These are phyloP conservation scores for Tillus elongatus DNA, from an alignment of 2,888 invertebrate genomes.

Conservation along the genomic window DNA sequence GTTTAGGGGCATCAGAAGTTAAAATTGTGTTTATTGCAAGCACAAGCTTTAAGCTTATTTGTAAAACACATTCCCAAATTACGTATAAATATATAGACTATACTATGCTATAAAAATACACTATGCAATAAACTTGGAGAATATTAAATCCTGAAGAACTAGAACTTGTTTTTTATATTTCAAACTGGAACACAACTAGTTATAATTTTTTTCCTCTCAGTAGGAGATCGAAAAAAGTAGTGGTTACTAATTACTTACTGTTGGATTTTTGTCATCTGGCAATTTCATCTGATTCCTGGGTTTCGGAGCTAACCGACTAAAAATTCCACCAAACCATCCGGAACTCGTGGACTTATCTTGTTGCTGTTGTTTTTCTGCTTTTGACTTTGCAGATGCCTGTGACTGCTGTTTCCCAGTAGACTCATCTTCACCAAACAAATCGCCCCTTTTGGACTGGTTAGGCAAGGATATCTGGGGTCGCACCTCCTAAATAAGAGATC, in stretches of 20 bases:
- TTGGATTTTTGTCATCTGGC: conserved; percentile 88
- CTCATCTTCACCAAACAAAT: conserved; percentile 13
- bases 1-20: too few relatives aligned
- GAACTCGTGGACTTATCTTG: conserved; percentile 30
- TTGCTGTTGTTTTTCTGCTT: conserved; percentile 9
- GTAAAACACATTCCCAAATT: too few relatives aligned
- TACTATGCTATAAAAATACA: too few relatives aligned
- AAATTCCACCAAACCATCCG: conserved; percentile 82
- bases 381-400: conserved; percentile 22
- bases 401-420: conserved; percentile 18
- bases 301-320: conserved; percentile 71
- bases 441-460: conserved; percentile 42
- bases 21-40: too few relatives aligned
- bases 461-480: conserved; percentile 51
- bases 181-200: too few relatives aligned
- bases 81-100: too few relatives aligned
- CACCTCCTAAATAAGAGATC: too few relatives aligned
- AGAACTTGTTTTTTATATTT: too few relatives aligned
- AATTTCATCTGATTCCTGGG: conserved; percentile 92
- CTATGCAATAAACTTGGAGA: too few relatives aligned
- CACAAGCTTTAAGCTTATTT: too few relatives aligned
- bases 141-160: too few relatives aligned
- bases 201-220: too few relatives aligned
- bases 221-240: background rate
- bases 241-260: conserved; percentile 50